Evolutionary conservation across 2,888 invertebrate species (phyloP).

Genomic region (Trachelus tabidus): DNA sequence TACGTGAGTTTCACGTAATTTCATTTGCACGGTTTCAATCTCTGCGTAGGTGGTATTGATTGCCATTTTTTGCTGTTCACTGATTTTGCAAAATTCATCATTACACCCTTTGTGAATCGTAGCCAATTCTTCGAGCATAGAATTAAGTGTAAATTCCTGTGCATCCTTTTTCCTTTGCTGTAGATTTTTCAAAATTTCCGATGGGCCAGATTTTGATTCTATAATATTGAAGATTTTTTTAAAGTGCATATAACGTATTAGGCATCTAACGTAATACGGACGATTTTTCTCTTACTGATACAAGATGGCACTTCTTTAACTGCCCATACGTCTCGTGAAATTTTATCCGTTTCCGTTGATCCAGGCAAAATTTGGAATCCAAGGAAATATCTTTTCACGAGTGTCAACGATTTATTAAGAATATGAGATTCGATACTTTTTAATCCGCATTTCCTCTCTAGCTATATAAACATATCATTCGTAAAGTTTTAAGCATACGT

Average conservation of each 20-base stretch:
- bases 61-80: conserved; percentile 24
- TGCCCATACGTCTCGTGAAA: not conserved
- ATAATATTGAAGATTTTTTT: not conserved
- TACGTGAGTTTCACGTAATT: conserved; percentile 21
- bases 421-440: not conserved
- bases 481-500: not conserved
- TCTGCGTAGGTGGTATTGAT: conserved; percentile 22
- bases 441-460: not conserved
- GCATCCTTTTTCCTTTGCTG: conserved; percentile 22
- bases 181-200: conserved; percentile 21
- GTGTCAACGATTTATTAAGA: not conserved
- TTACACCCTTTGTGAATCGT: conserved; percentile 22
- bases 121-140: conserved; percentile 29
- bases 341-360: not conserved
- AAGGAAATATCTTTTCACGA: not conserved
- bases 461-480: not conserved
- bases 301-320: not conserved
- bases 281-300: not conserved
- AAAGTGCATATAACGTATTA: not conserved
- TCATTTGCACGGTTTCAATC: conserved; percentile 20
- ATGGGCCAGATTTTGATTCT: not conserved
- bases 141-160: conserved; percentile 27
- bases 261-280: not conserved
- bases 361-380: not conserved
- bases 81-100: conserved; percentile 19